These are phyloP conservation scores for Hydrolagus colliei DNA, from an alignment of 2,797 vertebrate species.

Conservation along the genomic window DNA sequence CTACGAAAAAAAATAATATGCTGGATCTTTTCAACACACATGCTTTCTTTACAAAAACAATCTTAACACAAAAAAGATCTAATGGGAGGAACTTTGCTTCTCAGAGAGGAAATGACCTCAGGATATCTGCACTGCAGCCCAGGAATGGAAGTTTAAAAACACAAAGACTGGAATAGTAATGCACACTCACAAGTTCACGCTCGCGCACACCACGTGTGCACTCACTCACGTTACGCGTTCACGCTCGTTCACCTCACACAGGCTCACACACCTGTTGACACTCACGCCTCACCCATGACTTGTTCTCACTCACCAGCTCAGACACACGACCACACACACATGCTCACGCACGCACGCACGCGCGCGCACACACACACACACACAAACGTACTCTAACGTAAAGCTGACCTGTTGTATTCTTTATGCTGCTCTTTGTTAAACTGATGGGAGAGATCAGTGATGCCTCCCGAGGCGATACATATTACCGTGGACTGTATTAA, in stretches of 20 bases:
- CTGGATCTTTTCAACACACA: constrained; percentile 68
- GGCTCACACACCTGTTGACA: no score
- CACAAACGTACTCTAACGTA: constrained; percentile 49
- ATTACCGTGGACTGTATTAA: background rate
- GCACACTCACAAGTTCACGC: background rate
- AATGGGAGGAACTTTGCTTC: background rate
- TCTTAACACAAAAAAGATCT: background rate
- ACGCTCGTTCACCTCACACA: no score
- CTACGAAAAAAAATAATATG: constrained; percentile 70
- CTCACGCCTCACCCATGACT: background rate
- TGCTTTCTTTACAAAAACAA: background rate
- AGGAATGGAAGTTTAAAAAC: background rate
- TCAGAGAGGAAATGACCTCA: no score
- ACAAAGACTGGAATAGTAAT: background rate
- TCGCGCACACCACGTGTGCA: no score
- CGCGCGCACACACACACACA: constrained; percentile 40
- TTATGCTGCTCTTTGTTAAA: constrained; percentile 81
- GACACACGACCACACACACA: background rate
- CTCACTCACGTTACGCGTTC: no score
- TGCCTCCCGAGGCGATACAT: constrained; percentile 69
- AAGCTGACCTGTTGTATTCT: constrained; percentile 78
- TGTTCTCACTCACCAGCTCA: background rate
- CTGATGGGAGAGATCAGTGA: constrained; percentile 76
- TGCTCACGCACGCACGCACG: constrained; percentile 16
- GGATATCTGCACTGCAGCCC: background rate